These are phyloP conservation scores for Saccopteryx bilineata DNA, from an alignment of 2,113 vertebrate genomes.

Conservation along the genomic window DNA sequence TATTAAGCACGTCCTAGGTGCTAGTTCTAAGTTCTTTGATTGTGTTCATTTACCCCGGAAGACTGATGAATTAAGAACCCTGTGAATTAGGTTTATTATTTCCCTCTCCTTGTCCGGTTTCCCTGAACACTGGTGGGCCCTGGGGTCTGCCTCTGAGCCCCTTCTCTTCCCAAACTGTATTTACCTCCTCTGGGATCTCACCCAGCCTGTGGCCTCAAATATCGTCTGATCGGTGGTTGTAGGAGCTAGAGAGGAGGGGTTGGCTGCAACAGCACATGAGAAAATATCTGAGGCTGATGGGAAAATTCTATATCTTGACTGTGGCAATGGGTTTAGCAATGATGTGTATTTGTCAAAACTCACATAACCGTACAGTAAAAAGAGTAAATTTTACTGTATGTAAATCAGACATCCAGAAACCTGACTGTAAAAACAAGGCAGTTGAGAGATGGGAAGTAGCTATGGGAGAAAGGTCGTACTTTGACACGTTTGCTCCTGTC, in stretches of 20 bases:
- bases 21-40: neutral
- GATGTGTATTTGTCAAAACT: neutral
- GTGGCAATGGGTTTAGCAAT: neutral
- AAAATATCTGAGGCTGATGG: neutral
- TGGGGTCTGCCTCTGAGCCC: neutral
- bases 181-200: neutral
- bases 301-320: neutral
- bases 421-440: neutral
- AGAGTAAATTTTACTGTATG: neutral
- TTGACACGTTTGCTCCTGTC: neutral
- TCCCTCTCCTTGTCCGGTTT: neutral
- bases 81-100: neutral
- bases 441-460: neutral
- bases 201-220: neutral
- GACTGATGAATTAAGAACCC: neutral
- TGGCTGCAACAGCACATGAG: neutral
- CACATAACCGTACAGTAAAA: neutral
- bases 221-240: neutral
- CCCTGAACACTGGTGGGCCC: neutral
- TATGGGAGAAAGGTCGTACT: neutral
- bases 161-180: neutral
- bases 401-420: neutral
- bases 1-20: neutral
- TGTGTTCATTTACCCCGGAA: neutral
- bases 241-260: fast-evolving